phyloP scores from a whole-genome alignment of 2,888 invertebrate genomes.

The Hecatera dysodea region DNA sequence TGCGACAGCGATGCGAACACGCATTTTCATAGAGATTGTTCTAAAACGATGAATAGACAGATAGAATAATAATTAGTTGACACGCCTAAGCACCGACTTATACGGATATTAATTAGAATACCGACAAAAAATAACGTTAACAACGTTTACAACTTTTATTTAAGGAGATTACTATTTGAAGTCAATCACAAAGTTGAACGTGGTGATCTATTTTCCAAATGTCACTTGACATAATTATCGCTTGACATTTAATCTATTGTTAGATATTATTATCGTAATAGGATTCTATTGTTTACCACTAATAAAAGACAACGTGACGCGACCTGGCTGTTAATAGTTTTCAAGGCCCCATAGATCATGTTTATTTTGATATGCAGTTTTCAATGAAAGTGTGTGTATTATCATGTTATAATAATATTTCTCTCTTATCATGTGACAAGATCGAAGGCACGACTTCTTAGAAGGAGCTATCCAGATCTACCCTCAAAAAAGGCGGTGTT shows the following conservation, averaged over 20 bases:
- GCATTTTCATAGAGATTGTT: no score
- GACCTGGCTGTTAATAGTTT: constrained; percentile 9
- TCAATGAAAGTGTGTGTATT: neutral
- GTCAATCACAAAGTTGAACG: constrained; percentile 1
- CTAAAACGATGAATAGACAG: no score
- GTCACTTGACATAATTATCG: constrained; percentile 27
- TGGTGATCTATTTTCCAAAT: constrained; percentile 12
- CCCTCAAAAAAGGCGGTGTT: no score
- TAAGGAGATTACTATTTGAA: neutral
- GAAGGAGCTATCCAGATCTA: no score
- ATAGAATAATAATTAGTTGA: no score
- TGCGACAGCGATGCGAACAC: no score
- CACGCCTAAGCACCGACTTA: no score
- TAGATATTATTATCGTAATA: constrained; percentile 5
- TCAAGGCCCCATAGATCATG: constrained; percentile 32
- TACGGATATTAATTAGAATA: no score
- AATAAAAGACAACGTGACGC: constrained; percentile 41
- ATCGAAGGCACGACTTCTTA: neutral
- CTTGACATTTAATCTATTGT: constrained; percentile 33
- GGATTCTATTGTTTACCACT: constrained; percentile 34
- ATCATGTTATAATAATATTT: neutral
- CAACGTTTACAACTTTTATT: no score
- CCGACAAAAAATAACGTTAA: no score
- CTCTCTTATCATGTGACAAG: neutral
- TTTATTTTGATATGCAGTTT: constrained; percentile 27